Conservation (phyloP, 2,113 vertebrate species). For the Psittacara wagleri region DNA sequence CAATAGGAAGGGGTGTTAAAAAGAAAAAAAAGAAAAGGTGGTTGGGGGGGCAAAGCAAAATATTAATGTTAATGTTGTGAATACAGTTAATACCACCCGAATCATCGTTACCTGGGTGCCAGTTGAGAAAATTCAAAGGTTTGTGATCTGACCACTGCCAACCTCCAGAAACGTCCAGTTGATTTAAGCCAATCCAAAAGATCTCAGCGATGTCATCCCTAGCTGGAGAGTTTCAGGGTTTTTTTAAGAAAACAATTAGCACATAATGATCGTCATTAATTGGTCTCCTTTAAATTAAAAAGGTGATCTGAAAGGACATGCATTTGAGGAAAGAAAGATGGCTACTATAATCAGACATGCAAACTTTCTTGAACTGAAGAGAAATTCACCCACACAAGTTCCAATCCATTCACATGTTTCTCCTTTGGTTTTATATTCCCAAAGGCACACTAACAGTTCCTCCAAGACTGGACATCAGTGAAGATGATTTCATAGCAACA, state of each 20-base stretch:
- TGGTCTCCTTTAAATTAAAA: neutral
- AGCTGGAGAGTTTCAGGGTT: conserved; percentile 27
- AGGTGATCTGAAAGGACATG: neutral
- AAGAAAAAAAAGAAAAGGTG: neutral
- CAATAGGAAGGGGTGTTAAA: neutral
- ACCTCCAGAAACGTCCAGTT: conserved; percentile 85
- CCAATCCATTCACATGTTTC: neutral
- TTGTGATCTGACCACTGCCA: conserved; percentile 97
- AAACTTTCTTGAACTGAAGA: neutral
- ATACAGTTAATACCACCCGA: neutral
- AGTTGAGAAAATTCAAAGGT: conserved; percentile 83
- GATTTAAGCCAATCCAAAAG: conserved; percentile 95
- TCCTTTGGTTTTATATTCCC: neutral
- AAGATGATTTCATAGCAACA: neutral
- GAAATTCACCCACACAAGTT: neutral
- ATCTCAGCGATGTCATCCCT: conserved; percentile 74
- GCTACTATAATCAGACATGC: neutral
- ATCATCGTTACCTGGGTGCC: conserved; percentile 82
- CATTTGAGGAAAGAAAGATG: neutral
- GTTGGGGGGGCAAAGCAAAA: neutral
- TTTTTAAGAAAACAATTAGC: neutral
- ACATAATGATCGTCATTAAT: neutral
- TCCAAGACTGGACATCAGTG: neutral
- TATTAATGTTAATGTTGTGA: neutral
- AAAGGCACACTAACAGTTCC: neutral